A percentile compares a stretch with the other conserved stretches of the same genome.
These are phyloP conservation scores for Axinella damicornis DNA, from an alignment of 37 sponge, comb jelly and placozoan species.

Conservation along the genomic window DNA sequence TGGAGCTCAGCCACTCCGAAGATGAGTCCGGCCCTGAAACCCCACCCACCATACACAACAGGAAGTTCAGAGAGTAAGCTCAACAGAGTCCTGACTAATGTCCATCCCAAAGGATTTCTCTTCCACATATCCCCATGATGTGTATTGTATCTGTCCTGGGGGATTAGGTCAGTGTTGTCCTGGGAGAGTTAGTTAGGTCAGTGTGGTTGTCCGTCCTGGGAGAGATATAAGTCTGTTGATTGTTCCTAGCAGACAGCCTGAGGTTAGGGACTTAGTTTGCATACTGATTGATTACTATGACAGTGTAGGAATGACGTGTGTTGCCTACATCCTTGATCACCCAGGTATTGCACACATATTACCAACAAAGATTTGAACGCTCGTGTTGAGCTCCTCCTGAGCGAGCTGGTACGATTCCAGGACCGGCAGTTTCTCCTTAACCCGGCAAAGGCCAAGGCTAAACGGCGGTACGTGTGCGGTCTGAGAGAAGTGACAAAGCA, in stretches of 20 bases:
- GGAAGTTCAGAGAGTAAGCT: conserved; percentile 61
- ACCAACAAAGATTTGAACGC: conserved; percentile 68
- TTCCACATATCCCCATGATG: no score
- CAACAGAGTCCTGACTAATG: no score
- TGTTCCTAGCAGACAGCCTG: no score
- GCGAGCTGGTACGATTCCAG: conserved; percentile 80
- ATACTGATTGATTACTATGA: no score
- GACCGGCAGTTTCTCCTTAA: conserved; percentile 75
- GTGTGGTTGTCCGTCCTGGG: no score
- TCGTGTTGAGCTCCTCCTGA: conserved; percentile 45
- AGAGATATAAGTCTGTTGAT: no score
- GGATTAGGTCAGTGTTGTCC: no score
- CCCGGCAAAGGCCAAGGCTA: conserved; percentile 74
- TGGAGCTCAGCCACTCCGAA: background rate
- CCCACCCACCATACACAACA: conserved; percentile 22
- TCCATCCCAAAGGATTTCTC: no score
- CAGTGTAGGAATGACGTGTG: no score
- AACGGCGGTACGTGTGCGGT: conserved; percentile 89
- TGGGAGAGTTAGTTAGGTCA: no score
- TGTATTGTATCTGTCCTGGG: no score
- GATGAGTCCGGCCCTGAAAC: background rate
- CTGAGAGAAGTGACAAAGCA: conserved; percentile 93
- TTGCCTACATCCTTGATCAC: background rate
- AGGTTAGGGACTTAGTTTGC: no score
- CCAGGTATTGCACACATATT: conserved; percentile 89